Percentiles rank a stretch among this genome's conserved stretches.
These are phyloP conservation scores for Sciurus vulgaris DNA, from an alignment of 2,797 vertebrate species.

Conservation along the genomic window DNA sequence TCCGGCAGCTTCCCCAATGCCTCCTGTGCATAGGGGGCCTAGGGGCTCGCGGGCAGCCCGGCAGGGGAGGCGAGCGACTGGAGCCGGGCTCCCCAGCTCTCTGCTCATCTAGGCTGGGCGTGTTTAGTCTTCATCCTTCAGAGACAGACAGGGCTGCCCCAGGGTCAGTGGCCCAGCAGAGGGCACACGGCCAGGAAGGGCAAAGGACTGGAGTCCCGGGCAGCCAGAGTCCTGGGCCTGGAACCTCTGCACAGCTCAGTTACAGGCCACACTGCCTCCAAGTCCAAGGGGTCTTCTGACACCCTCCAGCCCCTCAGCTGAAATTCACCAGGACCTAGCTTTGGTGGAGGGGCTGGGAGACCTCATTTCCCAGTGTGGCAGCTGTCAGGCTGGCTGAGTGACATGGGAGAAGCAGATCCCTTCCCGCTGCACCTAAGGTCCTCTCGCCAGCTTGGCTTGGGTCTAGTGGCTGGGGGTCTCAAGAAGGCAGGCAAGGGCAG, in stretches of 20 bases:
- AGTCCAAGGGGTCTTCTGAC: not conserved
- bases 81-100: too few species aligned
- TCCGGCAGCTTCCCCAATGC: not conserved
- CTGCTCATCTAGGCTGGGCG: too few species aligned
- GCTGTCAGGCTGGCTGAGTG: not conserved
- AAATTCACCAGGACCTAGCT: not conserved
- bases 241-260: not conserved
- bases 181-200: not conserved
- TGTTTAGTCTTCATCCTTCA: accelerated
- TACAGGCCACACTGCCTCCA: accelerated
- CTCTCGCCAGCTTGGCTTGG: not conserved
- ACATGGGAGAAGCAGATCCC: conserved; percentile 51
- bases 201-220: not conserved
- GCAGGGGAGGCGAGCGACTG: too few species aligned
- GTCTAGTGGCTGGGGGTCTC: not conserved
- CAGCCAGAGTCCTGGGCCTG: not conserved
- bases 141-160: not conserved
- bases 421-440: conserved; percentile 73
- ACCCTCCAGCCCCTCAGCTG: not conserved
- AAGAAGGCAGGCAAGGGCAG: conserved; percentile 42
- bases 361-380: not conserved
- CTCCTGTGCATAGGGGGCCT: too few species aligned
- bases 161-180: not conserved
- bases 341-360: not conserved
- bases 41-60: too few species aligned